These are phyloP conservation scores for Eulemur macaco DNA, from an alignment of 2,113 vertebrate genomes.

Conservation along the genomic window DNA sequence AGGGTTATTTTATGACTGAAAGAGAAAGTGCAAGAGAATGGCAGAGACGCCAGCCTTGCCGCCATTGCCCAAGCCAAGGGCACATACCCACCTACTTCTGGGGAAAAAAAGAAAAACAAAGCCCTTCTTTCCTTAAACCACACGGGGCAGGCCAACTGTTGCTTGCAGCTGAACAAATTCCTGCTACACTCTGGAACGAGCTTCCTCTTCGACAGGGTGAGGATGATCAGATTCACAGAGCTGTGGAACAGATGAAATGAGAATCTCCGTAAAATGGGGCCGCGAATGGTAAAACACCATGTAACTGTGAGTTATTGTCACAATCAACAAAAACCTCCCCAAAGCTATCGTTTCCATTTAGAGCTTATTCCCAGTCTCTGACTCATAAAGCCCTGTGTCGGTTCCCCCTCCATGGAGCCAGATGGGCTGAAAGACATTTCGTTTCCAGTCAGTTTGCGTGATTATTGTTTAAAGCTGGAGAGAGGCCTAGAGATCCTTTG, in stretches of 20 bases:
- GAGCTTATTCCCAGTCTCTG: neutral
- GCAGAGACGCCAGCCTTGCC: accelerated
- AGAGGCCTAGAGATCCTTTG: neutral
- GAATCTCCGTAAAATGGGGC: neutral
- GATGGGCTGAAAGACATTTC: slow-evolving; percentile 35
- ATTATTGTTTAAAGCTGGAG: slow-evolving; percentile 54
- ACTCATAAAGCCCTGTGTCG: neutral
- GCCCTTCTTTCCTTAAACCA: neutral
- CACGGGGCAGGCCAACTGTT: neutral
- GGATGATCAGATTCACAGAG: neutral
- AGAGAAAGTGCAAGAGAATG: neutral
- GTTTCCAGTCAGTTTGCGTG: neutral
- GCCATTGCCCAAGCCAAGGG: too few relatives aligned
- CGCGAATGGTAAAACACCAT: neutral
- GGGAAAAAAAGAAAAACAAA: neutral
- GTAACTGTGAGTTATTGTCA: neutral
- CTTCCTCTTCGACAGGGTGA: accelerated
- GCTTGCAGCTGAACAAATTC: neutral
- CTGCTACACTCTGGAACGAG: neutral
- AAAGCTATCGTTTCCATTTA: neutral
- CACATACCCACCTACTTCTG: accelerated
- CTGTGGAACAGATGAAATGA: neutral
- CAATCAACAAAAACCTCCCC: neutral
- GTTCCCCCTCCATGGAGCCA: slow-evolving; percentile 25
- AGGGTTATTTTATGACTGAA: neutral